Evolutionary conservation across 1,140 invertebrate species (phyloP), one percentile per base, ranked within the genome.

Genomic region (Trichogramma pretiosum): DNA sequence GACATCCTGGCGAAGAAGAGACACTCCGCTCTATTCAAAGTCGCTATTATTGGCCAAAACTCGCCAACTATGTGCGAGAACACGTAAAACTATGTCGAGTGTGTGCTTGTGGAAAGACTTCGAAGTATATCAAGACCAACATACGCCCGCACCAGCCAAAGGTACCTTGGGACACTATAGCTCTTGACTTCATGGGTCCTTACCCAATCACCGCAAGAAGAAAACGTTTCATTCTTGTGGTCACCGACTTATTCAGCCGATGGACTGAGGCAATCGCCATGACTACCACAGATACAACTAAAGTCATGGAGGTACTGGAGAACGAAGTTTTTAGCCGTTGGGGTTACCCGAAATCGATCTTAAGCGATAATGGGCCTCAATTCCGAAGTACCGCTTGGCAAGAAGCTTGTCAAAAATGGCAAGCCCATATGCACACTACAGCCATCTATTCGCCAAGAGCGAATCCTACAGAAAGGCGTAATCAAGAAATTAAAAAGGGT

Each of bases 221-320:
- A 19, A 57, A 52, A 26, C 26, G 8, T 22, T 51, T 46, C 34
- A 19, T 58, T 49, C 24, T 60, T 1, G 55, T 57, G 9, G 49
- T 53, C 4, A 49, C 48, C 3, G 58, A 60, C 43, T 38, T 59
- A 14, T 60, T 59, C 17, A 48, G 50, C 0, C 43, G 53, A 16
- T 60, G 55, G 56, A 48, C 55, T 5, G 58, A 59, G 28, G 44
- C 56, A 0, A 55, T 58, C 39, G 24, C 55, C 2, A 11, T 60
- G 3, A 18, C 42, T 10, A 21, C 17, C 36, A 3, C 41, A 4
- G 23, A 46, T 3, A 22, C 43, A 3, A n/a, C 23, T 22, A 13
- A 16, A 14, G 14, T 40, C 5, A 4, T 2, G 11, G 7, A 5
- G 1, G 4, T 24, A 0, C 18, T 40, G 7, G 38, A 40, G 24